A percentile compares a stretch with the other conserved stretches of the same genome.
These are phyloP conservation scores for Calliopum simillimum DNA, from an alignment of 2,888 invertebrate genomes.

Conservation along the genomic window DNA sequence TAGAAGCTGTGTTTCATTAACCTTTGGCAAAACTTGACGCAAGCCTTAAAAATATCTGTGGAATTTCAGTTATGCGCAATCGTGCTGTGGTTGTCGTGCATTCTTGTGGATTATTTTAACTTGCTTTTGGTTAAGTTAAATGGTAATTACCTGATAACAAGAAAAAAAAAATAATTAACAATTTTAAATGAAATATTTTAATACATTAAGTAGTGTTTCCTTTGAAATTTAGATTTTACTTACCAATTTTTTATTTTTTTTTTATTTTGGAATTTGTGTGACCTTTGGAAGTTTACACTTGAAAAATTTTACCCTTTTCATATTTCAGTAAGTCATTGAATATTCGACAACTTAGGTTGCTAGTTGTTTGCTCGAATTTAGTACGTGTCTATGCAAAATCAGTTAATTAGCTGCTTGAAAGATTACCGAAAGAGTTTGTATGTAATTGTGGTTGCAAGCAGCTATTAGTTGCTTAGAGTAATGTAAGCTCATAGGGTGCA, in stretches of 20 bases:
- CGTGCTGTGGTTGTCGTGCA: slow-evolving; percentile 19
- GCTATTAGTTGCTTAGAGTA: too few relatives aligned
- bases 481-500: too few relatives aligned
- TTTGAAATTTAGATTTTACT: neutral
- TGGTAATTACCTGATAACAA: slow-evolving; percentile 29
- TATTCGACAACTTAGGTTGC: neutral
- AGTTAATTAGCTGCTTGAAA: too few relatives aligned
- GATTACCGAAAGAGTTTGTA: too few relatives aligned
- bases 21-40: neutral
- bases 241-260: slow-evolving; percentile 8
- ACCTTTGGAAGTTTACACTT: too few relatives aligned
- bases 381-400: too few relatives aligned
- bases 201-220: too few relatives aligned
- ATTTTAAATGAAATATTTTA: slow-evolving; percentile 8
- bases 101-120: slow-evolving; percentile 25
- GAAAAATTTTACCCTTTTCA: too few relatives aligned
- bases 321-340: neutral
- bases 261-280: slow-evolving; percentile 8
- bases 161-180: slow-evolving; percentile 3
- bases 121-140: slow-evolving; percentile 21
- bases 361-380: too few relatives aligned
- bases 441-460: too few relatives aligned
- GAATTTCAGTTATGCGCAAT: slow-evolving; percentile 37
- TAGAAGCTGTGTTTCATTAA: neutral
- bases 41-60: slow-evolving; percentile 19